These are phyloP conservation scores for Oryzias sinensis DNA, from an alignment of 2,797 vertebrate species.

Conservation along the genomic window DNA sequence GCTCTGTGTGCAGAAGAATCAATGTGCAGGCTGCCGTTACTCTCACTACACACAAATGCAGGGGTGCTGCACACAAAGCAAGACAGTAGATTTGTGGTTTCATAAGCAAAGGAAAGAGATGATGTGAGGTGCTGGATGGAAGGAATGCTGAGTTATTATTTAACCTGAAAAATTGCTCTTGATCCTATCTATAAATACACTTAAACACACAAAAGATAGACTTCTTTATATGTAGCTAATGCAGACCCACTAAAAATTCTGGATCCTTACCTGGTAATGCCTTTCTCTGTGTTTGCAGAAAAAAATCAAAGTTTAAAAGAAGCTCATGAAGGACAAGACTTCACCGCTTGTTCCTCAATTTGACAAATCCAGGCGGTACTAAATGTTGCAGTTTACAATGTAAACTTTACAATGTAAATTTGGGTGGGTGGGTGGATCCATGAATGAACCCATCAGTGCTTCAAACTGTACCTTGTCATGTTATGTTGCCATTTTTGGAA, in stretches of 20 bases:
- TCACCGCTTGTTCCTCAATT: not conserved
- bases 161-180: constrained; percentile 20
- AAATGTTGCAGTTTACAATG: too few species aligned
- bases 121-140: constrained; percentile 14
- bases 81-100: not conserved
- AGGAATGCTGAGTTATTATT: constrained; percentile 31
- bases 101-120: constrained; percentile 5
- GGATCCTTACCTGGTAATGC: constrained; percentile 19
- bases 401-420: too few species aligned
- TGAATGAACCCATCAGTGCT: too few species aligned
- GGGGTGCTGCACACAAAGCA: constrained; percentile 12
- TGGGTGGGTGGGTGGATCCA: too few species aligned
- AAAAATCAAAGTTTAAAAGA: constrained; percentile 25
- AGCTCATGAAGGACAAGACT: constrained; percentile 16
- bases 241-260: not conserved
- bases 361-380: too few species aligned
- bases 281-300: constrained; percentile 17
- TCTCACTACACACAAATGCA: constrained; percentile 12
- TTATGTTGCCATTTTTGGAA: too few species aligned
- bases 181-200: constrained; percentile 18
- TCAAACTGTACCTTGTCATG: too few species aligned
- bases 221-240: not conserved
- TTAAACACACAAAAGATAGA: constrained; percentile 8
- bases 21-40: constrained; percentile 34
- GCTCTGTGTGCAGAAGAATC: constrained; percentile 50